These are phyloP conservation scores for Sturmia bella DNA, from an alignment of 2,888 invertebrate genomes.

Conservation along the genomic window DNA sequence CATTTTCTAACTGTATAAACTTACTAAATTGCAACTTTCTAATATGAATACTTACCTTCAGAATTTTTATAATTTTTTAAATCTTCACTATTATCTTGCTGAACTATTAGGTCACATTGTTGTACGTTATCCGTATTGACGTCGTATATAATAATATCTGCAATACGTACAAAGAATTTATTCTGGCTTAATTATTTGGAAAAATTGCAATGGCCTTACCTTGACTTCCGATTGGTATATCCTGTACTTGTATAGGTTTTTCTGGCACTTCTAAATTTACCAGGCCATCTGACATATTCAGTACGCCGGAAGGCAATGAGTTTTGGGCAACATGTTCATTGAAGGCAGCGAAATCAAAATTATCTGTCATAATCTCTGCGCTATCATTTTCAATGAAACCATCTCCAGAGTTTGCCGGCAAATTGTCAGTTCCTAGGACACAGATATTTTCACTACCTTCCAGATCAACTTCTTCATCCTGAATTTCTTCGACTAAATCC, in stretches of 20 bases:
- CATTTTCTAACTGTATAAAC: too few relatives aligned
- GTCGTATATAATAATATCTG: constrained; percentile 68
- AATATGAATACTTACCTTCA: constrained; percentile 46
- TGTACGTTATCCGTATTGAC: constrained; percentile 52
- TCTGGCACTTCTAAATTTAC: constrained; percentile 58
- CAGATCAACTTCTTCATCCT: constrained; percentile 52
- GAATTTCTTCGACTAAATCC: constrained; percentile 68
- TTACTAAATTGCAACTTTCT: too few relatives aligned
- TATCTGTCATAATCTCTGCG: constrained; percentile 35
- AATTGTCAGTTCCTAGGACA: not conserved
- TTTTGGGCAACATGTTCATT: constrained; percentile 66
- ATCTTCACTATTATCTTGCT: constrained; percentile 22
- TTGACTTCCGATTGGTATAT: constrained; percentile 52
- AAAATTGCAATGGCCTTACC: constrained; percentile 41
- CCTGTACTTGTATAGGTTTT: constrained; percentile 47
- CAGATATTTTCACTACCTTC: constrained; percentile 2
- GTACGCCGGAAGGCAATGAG: constrained; percentile 59
- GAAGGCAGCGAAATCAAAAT: constrained; percentile 65
- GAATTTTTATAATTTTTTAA: constrained; percentile 32
- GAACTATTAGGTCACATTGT: constrained; percentile 23
- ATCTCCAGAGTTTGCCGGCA: not conserved
- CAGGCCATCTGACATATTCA: constrained; percentile 63
- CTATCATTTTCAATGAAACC: constrained; percentile 5
- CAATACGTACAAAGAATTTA: not conserved
- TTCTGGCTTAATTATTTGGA: not conserved